A percentile compares a stretch with the other conserved stretches of the same genome.
phyloP scores from a whole-genome alignment of 2,113 vertebrate genomes.

The Chelonoidis abingdonii region DNA sequence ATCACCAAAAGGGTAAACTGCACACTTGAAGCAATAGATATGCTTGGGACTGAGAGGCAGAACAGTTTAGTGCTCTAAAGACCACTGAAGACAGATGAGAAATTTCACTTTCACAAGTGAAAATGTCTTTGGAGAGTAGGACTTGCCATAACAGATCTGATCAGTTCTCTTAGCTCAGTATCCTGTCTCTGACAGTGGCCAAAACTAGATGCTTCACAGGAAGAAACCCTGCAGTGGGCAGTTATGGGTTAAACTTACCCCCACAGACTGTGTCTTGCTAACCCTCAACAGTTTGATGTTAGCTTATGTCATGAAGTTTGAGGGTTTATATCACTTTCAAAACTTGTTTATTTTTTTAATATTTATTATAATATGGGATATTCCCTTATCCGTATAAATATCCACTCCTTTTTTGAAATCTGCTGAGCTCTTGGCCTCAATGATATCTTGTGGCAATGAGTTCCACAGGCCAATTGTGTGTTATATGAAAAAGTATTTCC shows the following conservation, averaged over 20 bases:
- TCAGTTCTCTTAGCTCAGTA: neutral
- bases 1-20: neutral
- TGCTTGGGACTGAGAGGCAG: neutral
- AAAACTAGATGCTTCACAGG: neutral
- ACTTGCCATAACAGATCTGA: neutral
- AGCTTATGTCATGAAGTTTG: neutral
- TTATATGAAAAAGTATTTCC: neutral
- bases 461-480: accelerated
- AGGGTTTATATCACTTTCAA: neutral
- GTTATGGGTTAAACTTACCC: neutral
- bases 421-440: neutral
- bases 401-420: neutral
- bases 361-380: neutral
- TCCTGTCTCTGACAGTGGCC: neutral
- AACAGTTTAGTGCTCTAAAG: neutral
- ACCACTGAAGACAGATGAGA: neutral
- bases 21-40: neutral
- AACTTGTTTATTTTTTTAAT: neutral
- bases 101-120: neutral
- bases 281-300: neutral
- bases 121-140: neutral
- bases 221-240: neutral
- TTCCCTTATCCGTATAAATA: neutral
- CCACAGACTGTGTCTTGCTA: neutral
- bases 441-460: accelerated